Percentiles rank a stretch among this genome's conserved stretches.
phyloP scores from a whole-genome alignment of 2,113 vertebrate species.

The Tauraco erythrolophus region DNA sequence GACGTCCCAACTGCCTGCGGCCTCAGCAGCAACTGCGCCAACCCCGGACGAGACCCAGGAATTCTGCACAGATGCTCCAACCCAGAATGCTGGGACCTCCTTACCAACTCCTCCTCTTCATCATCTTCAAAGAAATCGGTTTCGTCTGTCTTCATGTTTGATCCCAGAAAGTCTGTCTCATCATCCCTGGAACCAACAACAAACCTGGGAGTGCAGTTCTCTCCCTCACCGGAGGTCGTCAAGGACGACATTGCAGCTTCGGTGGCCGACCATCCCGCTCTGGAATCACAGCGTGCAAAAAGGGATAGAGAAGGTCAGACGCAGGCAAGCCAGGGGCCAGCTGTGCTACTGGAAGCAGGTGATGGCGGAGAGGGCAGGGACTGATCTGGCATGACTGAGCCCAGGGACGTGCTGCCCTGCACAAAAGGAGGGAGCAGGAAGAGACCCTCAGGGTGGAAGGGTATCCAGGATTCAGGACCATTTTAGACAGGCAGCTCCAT shows the following conservation, averaged over 20 bases:
- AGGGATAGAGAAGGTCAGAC: constrained; percentile 67
- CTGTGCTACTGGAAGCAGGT: background rate
- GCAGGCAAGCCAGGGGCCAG: background rate
- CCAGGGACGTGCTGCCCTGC: background rate
- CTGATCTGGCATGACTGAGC: background rate
- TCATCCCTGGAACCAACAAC: constrained; percentile 95
- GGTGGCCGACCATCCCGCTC: constrained; percentile 82
- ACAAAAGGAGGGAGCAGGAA: background rate
- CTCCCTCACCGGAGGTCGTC: constrained; percentile 88
- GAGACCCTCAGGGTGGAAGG: background rate
- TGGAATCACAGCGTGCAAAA: constrained; percentile 52
- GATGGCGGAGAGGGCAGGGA: background rate
- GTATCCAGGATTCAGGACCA: background rate
- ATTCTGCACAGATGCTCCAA: background rate
- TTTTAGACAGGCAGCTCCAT: background rate
- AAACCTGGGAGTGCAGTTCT: constrained; percentile 90
- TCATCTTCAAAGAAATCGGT: constrained; percentile 92
- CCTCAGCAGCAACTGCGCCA: background rate
- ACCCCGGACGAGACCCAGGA: background rate
- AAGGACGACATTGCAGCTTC: constrained; percentile 93
- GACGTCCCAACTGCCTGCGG: background rate
- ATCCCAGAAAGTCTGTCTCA: constrained; percentile 87
- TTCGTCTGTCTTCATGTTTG: constrained; percentile 92
- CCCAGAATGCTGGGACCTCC: background rate
- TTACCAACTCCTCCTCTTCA: constrained; percentile 78